Evolutionary conservation across 2,113 vertebrate genomes (phyloP), one percentile per base, ranked within the genome.

Genomic region (Porphyrio hochstetteri): DNA sequence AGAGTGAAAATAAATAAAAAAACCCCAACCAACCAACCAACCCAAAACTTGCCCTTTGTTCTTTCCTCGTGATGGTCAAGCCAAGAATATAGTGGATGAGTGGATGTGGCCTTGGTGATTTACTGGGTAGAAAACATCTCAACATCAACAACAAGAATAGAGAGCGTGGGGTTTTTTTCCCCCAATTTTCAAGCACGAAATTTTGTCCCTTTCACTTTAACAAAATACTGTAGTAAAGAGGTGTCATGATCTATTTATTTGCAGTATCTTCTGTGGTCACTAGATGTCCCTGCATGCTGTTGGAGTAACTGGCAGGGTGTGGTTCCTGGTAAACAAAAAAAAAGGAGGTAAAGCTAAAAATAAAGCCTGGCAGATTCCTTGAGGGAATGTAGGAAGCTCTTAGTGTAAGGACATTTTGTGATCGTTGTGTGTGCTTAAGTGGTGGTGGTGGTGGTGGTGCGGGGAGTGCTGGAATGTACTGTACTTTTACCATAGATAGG

Each of bases 281-380:
- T 95, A 97, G 96, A 96, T 97, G 96, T 96, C 96, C 92, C 96
- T 82, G 86, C 91, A 40, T 40, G 65, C 92, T 92, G 84, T 18
- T 57, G 67, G 63, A 89, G 77, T 59, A 29, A 20, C 40, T 25
- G 65, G 6, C 36, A n/a, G 76, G 88, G 11, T 14, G 93, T 23
- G 77, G 71, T 15, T 67, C 48, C 50, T 48, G 71, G 21, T n/a
- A 21, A 63, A 60, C 23, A 36, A 74, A 82, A 86, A 48, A 48
- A 48, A 48, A 48, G 23, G 21, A 23, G 92, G 91, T 91, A 31
- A 67, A 42, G 46, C 65, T n/a, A 10, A 44, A 60, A 24, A 6
- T 53, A 3, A 29, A 81, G 33, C 56, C 28, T 36, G 4, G 67
- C 55, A 42, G 31, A 46, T 27, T 76, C 31, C 44, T 52, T 16